Evolutionary conservation across 2,797 vertebrate species (phyloP), one percentile per base, ranked within the genome.

Genomic region (Dendrocincla fuliginosa): DNA sequence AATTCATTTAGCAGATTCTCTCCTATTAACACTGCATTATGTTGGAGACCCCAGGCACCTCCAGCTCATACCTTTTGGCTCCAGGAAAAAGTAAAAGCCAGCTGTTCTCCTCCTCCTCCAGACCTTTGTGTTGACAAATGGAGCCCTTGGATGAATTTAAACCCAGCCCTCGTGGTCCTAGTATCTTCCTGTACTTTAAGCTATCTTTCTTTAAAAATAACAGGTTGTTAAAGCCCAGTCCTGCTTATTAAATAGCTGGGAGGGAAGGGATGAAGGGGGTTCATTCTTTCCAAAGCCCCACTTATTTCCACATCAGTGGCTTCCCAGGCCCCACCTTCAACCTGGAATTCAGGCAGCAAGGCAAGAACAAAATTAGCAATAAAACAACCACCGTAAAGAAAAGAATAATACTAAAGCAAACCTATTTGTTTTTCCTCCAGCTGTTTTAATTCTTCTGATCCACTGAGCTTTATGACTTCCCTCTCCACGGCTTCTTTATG

Each of bases 381-480:
- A 61, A 91, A 86, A 82, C 8, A 39, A 41, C 35, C 39, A 33
- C 52, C 86, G 17, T 71, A 75, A 87, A 75, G 82, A 35, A 50
- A 37, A 84, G 91, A 25, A 53, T 50, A 39, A 50, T 15, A 42
- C 52, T 16, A 20, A 23, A 49, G 59, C 78, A 68, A 60, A 89
- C 47, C 84, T 32, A 46, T 65, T 71, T 61, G 84, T 7, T 81
- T 86, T 63, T 59, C 73, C 81, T 81, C 91, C 78, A 83, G 92
- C 86, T 86, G 74, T 85, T 79, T 85, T 75, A 84, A 76, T 86
- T 86, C 87, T 78, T 59, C n/a, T 90, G 56, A 71, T 68, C 92
- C 89, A 76, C 50, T 65, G 91, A 79, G 89, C 63, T 90, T 95
- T 91, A 90, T 81, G 83, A 82, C 81, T 92, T 71, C 65, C 55